Percentiles rank a stretch among this genome's conserved stretches.
Conservation (phyloP, 2,888 invertebrate species). For the Drosophila merina region DNA sequence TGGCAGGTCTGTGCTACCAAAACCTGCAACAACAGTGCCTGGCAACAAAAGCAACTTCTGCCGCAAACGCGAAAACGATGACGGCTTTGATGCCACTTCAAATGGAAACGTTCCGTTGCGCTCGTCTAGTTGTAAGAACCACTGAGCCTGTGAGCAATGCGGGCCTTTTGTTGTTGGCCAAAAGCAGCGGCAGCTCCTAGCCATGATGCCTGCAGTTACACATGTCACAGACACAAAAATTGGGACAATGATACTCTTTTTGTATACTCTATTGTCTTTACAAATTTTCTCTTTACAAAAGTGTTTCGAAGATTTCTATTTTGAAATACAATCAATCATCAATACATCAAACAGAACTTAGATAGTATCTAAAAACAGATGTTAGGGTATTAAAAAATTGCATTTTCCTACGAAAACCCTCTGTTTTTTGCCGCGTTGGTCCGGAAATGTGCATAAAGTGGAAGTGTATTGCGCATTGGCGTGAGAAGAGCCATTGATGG, state of each 20-base stretch:
- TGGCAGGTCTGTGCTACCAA: conserved; percentile 11
- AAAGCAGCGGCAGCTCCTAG: conserved; percentile 30
- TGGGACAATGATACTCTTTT: conserved; percentile 11
- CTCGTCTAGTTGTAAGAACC: conserved; percentile 35
- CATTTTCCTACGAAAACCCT: background rate
- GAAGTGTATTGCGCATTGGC: conserved; percentile 65
- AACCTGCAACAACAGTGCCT: conserved; percentile 5
- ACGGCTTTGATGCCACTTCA: conserved; percentile 56
- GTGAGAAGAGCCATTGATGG: conserved; percentile 43
- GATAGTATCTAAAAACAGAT: too few relatives aligned
- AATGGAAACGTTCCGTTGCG: conserved; percentile 56
- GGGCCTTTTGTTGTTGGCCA: conserved; percentile 39
- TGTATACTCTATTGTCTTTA: background rate
- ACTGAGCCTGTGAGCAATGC: conserved; percentile 12
- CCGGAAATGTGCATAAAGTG: conserved; percentile 56
- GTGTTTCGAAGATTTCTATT: too few relatives aligned
- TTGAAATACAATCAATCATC: too few relatives aligned
- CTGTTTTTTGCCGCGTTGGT: conserved; percentile 31
- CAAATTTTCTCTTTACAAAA: too few relatives aligned
- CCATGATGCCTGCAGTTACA: conserved; percentile 45
- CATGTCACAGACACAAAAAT: conserved; percentile 53
- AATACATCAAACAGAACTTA: too few relatives aligned
- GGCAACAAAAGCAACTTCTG: conserved; percentile 8
- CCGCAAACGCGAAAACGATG: conserved; percentile 38
- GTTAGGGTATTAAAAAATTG: background rate